Evolutionary conservation across 2,888 invertebrate genomes (phyloP), one percentile per base, ranked within the genome.

Genomic region (Marronus borbonicus): DNA sequence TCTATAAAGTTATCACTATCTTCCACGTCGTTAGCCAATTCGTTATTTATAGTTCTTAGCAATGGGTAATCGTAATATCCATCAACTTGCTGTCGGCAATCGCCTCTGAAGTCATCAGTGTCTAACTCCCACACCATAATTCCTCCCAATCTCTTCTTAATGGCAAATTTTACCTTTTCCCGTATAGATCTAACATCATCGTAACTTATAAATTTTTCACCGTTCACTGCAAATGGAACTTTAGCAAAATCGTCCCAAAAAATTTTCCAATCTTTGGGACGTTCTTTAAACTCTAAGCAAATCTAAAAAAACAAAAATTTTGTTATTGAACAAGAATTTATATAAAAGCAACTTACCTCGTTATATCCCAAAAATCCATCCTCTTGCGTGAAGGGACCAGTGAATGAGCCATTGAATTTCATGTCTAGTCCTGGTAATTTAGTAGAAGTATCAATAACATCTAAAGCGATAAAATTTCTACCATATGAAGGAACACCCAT

Each of bases 71-170:
- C 94, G 49, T 81, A 81, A 77, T 83, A 84, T 20, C 60, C 66
- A 4, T 79, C 78, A 80, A 90, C 92, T 84, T 89, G 92, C 0
- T 88, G 86, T 0, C 85, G 28, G 80, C 96, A 96, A 68, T 90
- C 91, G 0, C 96, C 96, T 28, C 89, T 90, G 86, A 96, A 96
- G 88, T 97, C 97, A 81, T 97, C 97, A 0, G 96, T 97, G 86
- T 97, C 97, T 52, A 96, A 92, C 52, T 95, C 95, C 97, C 97
- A 97, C 3, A 96, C 93, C 96, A 97, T 96, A 0, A 94, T 91
- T 0, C 97, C 97, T 0, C 93, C 95, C 0, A 97, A 88, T 3
- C 91, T 90, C 82, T 68, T 97, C 92, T 20, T 64, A 20, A 83
- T 80, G 0, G 82, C 83, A 60, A 80, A 87, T 77, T 83, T 90